A percentile compares a stretch with the other conserved stretches of the same genome.
Evolutionary conservation across 2,113 vertebrate genomes (phyloP).

Genomic region (Tricholaema leucomelas): DNA sequence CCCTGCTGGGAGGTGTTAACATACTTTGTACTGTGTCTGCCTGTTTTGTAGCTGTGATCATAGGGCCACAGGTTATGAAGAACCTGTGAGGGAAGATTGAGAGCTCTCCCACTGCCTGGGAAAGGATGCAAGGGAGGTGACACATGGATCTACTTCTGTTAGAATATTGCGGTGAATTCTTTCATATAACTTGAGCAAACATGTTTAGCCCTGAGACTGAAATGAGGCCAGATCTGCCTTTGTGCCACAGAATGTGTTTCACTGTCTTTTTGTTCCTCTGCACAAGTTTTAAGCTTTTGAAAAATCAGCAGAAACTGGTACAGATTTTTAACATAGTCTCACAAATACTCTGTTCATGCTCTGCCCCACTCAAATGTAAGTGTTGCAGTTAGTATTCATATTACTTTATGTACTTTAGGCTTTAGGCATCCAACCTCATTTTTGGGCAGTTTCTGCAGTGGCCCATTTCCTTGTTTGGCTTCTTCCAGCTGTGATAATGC

Average conservation of each 20-base stretch:
- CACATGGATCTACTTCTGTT: fast-evolving
- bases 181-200: not conserved
- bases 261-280: not conserved
- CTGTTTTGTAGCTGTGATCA: not conserved
- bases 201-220: not conserved
- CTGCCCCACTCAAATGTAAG: not conserved
- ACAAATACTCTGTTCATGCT: not conserved
- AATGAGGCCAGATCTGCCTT: not conserved
- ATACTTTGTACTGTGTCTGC: not conserved
- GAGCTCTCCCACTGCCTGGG: not conserved
- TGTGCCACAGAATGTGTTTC: not conserved
- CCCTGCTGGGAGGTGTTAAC: not conserved
- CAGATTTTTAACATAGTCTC: not conserved
- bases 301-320: not conserved
- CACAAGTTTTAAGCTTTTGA: not conserved
- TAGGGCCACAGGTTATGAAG: not conserved
- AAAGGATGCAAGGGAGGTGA: not conserved
- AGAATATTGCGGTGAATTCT: not conserved
- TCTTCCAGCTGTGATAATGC: not conserved
- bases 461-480: not conserved
- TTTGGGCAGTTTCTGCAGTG: not conserved
- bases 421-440: not conserved
- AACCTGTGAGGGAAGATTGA: not conserved
- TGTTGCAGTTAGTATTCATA: not conserved
- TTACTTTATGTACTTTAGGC: not conserved